phyloP scores from a whole-genome alignment of 1,140 invertebrate species.

The Cardiocondyla obscurior region DNA sequence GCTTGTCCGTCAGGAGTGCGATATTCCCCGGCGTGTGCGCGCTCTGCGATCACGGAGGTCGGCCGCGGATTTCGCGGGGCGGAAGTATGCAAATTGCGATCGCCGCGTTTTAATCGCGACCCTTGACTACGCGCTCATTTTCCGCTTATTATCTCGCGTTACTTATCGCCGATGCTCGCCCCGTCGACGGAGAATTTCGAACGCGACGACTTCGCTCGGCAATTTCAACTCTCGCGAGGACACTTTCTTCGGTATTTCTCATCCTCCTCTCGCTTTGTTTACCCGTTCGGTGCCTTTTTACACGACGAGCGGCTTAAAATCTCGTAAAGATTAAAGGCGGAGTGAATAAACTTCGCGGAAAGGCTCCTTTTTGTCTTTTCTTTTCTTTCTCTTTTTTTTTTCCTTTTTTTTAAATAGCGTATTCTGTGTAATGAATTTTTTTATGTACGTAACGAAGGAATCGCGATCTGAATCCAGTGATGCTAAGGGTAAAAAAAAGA shows the following conservation, averaged over 20 bases:
- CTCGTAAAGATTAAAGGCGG: neutral
- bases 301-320: neutral
- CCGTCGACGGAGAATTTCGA: neutral
- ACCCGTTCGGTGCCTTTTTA: neutral
- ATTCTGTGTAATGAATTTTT: neutral
- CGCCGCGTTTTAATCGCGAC: conserved; percentile 19
- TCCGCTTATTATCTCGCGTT: neutral
- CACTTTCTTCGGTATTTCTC: neutral
- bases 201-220: conserved; percentile 14
- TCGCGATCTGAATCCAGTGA: neutral
- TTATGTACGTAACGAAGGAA: neutral
- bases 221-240: conserved; percentile 33
- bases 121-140: neutral
- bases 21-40: neutral
- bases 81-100: conserved; percentile 18
- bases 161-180: neutral
- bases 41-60: conserved; percentile 10
- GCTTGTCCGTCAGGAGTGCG: neutral
- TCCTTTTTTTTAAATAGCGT: too few species aligned
- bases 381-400: too few species aligned
- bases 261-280: neutral
- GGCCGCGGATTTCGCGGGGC: neutral
- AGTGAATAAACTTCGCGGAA: neutral
- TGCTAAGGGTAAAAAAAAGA: neutral
- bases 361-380: neutral